These are phyloP conservation scores for Microcebus ravelobensis DNA, from an alignment of 2,113 vertebrate species.

Conservation along the genomic window DNA sequence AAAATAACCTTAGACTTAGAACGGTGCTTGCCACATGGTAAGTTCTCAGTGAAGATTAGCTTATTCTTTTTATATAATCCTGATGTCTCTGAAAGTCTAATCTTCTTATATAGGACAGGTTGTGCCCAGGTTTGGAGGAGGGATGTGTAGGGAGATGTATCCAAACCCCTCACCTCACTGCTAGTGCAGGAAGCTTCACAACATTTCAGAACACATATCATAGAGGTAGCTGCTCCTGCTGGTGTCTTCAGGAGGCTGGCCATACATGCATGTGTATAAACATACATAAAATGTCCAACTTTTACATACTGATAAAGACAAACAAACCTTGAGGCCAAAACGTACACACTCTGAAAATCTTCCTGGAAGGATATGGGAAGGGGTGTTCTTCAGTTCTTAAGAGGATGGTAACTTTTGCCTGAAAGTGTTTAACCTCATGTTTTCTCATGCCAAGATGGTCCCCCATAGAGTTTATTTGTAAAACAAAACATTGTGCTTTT, in stretches of 20 bases:
- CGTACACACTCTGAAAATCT: neutral
- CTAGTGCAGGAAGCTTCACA: neutral
- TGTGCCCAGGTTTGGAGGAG: neutral
- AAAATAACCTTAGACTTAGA: neutral
- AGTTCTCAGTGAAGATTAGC: neutral
- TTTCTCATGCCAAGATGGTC: neutral
- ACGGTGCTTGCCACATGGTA: neutral
- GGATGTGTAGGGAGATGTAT: neutral
- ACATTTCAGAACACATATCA: neutral
- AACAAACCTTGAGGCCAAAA: neutral
- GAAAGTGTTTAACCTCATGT: neutral
- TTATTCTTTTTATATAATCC: neutral
- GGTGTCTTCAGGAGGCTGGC: neutral
- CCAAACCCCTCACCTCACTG: neutral
- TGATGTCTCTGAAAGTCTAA: neutral
- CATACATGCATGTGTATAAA: neutral
- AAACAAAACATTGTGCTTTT: conserved; percentile 39
- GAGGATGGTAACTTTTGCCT: neutral
- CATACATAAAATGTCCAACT: neutral
- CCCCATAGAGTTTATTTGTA: conserved; percentile 34
- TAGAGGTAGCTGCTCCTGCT: neutral
- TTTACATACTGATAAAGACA: neutral
- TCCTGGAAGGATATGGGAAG: neutral
- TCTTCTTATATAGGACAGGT: neutral
- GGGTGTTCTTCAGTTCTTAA: neutral